Conservation (phyloP, 2,797 vertebrate genomes). For the Poecile montanus region DNA sequence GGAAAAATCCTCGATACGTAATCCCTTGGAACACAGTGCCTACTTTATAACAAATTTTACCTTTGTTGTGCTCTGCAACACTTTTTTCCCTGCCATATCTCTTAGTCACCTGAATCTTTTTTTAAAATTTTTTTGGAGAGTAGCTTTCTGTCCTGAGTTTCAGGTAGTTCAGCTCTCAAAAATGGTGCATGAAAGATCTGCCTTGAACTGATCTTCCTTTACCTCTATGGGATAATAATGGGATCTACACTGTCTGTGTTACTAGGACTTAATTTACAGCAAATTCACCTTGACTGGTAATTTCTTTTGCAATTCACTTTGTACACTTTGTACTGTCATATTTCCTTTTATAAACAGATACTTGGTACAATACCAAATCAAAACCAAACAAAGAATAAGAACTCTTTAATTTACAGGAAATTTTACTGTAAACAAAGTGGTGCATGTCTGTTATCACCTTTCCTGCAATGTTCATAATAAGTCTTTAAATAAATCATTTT, state of each 20-base stretch:
- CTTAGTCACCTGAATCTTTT: not conserved
- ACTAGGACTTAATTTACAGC: conserved; percentile 29
- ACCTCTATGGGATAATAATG: not conserved
- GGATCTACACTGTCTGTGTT: not conserved
- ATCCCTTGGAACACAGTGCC: not conserved
- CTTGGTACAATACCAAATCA: conserved; percentile 39
- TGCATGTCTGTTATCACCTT: conserved; percentile 44
- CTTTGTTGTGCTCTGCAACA: not conserved
- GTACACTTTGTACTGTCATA: not conserved
- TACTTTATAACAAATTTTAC: not conserved
- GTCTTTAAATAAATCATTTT: conserved; percentile 53
- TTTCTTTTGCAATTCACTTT: conserved; percentile 1
- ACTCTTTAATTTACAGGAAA: conserved; percentile 53
- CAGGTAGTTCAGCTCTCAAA: not conserved
- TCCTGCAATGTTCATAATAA: conserved; percentile 56
- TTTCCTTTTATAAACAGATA: conserved; percentile 64
- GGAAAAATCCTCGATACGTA: not conserved
- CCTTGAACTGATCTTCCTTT: not conserved
- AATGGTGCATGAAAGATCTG: not conserved
- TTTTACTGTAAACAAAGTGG: conserved; percentile 23
- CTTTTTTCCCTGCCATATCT: not conserved
- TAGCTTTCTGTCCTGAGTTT: not conserved
- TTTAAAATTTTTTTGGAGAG: not conserved
- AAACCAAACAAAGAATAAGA: conserved; percentile 52
- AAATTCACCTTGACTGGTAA: conserved; percentile 17